Conservation (phyloP, 2,113 vertebrate genomes). For the Desmodus rotundus region DNA sequence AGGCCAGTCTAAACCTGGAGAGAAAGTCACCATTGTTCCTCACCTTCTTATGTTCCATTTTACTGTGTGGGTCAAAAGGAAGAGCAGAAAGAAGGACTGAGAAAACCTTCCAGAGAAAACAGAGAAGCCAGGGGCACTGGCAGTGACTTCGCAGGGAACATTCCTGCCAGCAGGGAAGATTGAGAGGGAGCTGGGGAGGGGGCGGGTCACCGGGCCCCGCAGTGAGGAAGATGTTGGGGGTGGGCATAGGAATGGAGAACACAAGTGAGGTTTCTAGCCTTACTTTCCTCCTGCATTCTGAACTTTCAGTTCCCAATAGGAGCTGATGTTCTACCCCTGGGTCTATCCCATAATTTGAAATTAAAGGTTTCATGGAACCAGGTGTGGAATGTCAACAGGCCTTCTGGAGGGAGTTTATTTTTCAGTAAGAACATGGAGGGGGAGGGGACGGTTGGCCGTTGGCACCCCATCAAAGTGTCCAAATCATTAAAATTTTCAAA, state of each 20-base stretch:
- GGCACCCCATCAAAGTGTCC: not conserved
- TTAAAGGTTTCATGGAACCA: not conserved
- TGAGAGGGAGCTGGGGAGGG: not conserved
- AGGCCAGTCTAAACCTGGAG: not conserved
- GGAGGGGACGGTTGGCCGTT: not conserved
- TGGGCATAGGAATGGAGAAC: not conserved
- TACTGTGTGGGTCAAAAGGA: not conserved
- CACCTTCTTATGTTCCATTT: not conserved
- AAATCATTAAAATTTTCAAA: not conserved
- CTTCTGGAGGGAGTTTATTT: not conserved
- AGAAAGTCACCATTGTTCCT: not conserved
- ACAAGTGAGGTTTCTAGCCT: not conserved
- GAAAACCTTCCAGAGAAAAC: not conserved
- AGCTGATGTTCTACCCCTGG: not conserved
- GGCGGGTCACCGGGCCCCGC: not conserved
- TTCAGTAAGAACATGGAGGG: not conserved
- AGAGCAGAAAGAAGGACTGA: not conserved
- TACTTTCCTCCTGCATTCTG: not conserved
- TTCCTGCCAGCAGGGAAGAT: not conserved
- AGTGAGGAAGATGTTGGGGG: not conserved
- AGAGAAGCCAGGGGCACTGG: not conserved
- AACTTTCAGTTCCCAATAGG: not conserved
- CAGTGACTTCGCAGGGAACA: not conserved
- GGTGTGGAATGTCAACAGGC: not conserved
- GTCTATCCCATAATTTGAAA: not conserved